A percentile compares a stretch with the other conserved stretches of the same genome.
Conservation (phyloP, 2,797 vertebrate species). For the Selene dorsalis region DNA sequence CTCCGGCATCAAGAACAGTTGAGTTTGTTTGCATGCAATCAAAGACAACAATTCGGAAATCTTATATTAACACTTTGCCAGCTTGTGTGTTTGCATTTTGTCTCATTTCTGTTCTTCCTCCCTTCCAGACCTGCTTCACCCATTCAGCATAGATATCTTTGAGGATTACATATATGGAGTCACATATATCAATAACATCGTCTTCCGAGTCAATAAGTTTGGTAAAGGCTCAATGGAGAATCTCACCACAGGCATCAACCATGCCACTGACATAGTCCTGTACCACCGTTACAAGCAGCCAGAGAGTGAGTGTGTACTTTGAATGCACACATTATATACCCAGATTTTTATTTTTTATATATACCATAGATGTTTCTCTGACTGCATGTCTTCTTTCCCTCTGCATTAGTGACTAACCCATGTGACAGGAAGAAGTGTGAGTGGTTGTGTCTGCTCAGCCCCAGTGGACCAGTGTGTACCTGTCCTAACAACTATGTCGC, state of each 20-base stretch:
- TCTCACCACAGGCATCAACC: slow-evolving; percentile 94
- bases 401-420: slow-evolving; percentile 89
- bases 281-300: slow-evolving; percentile 97
- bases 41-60: background rate
- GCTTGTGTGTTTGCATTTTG: background rate
- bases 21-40: slow-evolving; percentile 42
- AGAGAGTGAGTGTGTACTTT: slow-evolving; percentile 84
- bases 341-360: background rate
- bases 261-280: slow-evolving; percentile 93
- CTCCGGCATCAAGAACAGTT: slow-evolving; percentile 92
- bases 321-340: background rate
- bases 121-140: slow-evolving; percentile 90
- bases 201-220: slow-evolving; percentile 98
- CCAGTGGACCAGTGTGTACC: slow-evolving; percentile 94
- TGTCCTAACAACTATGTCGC: slow-evolving; percentile 93
- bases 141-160: slow-evolving; percentile 97
- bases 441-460: slow-evolving; percentile 96
- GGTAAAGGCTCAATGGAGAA: slow-evolving; percentile 91
- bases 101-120: background rate
- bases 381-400: slow-evolving; percentile 35
- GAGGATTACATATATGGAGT: slow-evolving; percentile 98
- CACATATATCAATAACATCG: slow-evolving; percentile 94
- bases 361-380: background rate
- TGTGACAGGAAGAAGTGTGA: slow-evolving; percentile 98
- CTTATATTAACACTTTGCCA: background rate